A percentile compares a stretch with the other conserved stretches of the same genome.
phyloP scores from a whole-genome alignment of 2,797 vertebrate genomes.

The Gallirallus australis region DNA sequence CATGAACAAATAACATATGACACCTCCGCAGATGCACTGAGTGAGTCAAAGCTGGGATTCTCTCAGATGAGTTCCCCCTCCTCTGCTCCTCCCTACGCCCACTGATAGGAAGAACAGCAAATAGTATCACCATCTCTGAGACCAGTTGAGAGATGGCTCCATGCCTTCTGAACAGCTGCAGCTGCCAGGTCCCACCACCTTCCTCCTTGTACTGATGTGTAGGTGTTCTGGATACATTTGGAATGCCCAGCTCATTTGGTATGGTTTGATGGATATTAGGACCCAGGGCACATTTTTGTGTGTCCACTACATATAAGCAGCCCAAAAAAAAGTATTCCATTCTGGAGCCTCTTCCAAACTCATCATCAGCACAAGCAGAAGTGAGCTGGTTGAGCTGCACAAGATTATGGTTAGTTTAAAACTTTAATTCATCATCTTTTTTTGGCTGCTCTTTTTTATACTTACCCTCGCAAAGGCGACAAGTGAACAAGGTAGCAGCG shows the following conservation, averaged over 20 bases:
- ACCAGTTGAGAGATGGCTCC: not conserved
- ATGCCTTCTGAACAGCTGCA: not conserved
- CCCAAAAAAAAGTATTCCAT: not conserved
- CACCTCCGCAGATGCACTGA: not conserved
- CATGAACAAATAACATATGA: not conserved
- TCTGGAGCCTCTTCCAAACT: not conserved
- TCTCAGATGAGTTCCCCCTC: not conserved
- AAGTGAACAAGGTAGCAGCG: not conserved
- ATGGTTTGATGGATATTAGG: not conserved
- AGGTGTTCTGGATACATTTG: not conserved
- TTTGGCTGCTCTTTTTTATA: not conserved
- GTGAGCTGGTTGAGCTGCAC: not conserved
- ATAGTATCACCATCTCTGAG: not conserved
- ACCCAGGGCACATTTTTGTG: not conserved
- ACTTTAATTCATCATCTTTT: not conserved
- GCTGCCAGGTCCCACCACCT: not conserved
- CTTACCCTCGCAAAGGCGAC: not conserved
- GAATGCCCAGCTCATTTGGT: not conserved
- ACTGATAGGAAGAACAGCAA: not conserved
- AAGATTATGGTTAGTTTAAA: not conserved
- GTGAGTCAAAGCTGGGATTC: not conserved
- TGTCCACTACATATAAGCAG: not conserved
- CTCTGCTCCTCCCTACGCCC: not conserved
- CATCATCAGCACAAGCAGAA: rapidly evolving
- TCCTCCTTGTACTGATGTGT: not conserved